phyloP scores from a whole-genome alignment of 2,888 invertebrate species.

The Cataglyphis altisquamis region DNA sequence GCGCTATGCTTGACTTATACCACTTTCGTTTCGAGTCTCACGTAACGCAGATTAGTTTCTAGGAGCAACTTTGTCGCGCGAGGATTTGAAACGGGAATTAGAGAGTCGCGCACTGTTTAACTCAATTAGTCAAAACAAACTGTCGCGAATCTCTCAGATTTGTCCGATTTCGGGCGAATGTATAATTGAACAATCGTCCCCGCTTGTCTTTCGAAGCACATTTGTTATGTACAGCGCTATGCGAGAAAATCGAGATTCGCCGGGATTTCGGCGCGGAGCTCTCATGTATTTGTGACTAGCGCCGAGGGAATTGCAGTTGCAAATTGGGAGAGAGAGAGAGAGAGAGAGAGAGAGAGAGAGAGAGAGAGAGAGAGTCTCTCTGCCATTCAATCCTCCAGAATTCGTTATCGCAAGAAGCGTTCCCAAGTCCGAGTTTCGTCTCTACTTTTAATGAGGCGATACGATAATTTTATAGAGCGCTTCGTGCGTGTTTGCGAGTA shows the following conservation, averaged over 20 bases:
- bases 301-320: slow-evolving; percentile 61
- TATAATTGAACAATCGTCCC: slow-evolving; percentile 1
- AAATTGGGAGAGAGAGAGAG: slow-evolving; percentile 7
- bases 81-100: neutral
- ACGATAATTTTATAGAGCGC: slow-evolving; percentile 14
- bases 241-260: slow-evolving; percentile 25
- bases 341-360: neutral
- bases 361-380: neutral
- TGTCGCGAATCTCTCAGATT: slow-evolving; percentile 5
- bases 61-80: neutral
- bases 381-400: slow-evolving; percentile 38
- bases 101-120: slow-evolving; percentile 1
- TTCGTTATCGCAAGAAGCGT: slow-evolving; percentile 30
- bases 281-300: slow-evolving; percentile 61
- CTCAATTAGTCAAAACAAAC: neutral
- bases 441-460: slow-evolving; percentile 20
- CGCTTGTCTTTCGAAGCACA: slow-evolving; percentile 23
- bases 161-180: neutral
- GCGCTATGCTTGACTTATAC: neutral
- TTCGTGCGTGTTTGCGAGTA: neutral
- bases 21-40: neutral
- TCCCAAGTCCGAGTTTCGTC: neutral
- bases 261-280: neutral
- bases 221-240: slow-evolving; percentile 27
- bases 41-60: neutral